Conservation (phyloP, 30 jellyfish, hydroid and myxozoan species). For the Aurelia sp. region DNA sequence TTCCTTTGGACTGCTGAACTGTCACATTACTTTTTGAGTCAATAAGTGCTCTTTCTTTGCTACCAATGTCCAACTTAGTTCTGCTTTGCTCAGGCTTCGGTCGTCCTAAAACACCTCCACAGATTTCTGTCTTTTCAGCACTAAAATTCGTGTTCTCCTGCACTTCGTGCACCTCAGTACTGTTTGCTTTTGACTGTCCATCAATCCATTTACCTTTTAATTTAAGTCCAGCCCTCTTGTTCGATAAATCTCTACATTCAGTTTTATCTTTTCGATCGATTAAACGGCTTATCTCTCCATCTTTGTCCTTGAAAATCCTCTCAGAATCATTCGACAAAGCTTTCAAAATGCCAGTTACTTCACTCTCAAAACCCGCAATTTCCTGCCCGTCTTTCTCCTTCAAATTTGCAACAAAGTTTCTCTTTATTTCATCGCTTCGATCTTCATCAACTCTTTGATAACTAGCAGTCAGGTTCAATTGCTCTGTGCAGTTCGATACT, state of each 20-base stretch:
- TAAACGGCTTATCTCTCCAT: constrained; percentile 31
- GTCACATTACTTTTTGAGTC: background rate
- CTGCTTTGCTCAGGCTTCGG: too few relatives aligned
- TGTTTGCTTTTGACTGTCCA: constrained; percentile 15
- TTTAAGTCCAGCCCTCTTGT: constrained; percentile 32
- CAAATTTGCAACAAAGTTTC: too few relatives aligned
- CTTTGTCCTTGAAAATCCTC: constrained; percentile 22
- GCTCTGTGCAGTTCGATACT: too few relatives aligned
- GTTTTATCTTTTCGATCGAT: constrained; percentile 15
- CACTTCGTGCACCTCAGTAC: background rate
- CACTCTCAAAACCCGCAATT: background rate
- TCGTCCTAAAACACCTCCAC: too few relatives aligned
- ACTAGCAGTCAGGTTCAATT: too few relatives aligned
- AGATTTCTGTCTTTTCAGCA: too few relatives aligned
- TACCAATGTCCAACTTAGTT: too few relatives aligned
- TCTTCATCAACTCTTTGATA: too few relatives aligned
- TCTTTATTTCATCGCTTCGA: too few relatives aligned
- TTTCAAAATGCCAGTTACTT: background rate
- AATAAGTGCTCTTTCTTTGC: too few relatives aligned
- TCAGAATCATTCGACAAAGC: constrained; percentile 11
- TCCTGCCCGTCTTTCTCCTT: background rate
- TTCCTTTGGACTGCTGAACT: background rate
- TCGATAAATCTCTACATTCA: constrained; percentile 17
- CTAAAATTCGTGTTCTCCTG: too few relatives aligned
- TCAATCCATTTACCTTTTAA: constrained; percentile 9